Percentiles rank a stretch among this genome's conserved stretches.
Evolutionary conservation across 2,797 vertebrate genomes (phyloP).

Genomic region (Dermochelys coriacea): DNA sequence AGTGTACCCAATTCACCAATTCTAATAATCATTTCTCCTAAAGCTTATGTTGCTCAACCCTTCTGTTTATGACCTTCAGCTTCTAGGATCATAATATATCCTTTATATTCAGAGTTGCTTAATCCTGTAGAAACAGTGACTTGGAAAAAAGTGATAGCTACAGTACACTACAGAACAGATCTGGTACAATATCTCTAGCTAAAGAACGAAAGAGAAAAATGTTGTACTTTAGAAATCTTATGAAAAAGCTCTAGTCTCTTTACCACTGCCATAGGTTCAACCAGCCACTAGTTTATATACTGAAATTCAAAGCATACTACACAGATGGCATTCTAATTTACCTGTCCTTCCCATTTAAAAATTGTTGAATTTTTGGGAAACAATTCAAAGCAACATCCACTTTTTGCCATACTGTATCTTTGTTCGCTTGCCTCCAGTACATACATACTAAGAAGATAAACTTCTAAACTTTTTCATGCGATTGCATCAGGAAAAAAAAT

Average conservation of each 20-base stretch:
- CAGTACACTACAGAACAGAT: neutral
- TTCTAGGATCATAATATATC: neutral
- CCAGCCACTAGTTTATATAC: neutral
- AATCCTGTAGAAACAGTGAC: neutral
- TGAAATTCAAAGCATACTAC: too few relatives aligned
- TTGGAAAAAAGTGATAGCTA: neutral
- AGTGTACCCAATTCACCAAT: neutral
- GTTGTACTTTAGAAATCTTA: neutral
- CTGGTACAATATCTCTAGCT: neutral
- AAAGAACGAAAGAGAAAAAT: neutral
- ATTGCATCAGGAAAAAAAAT: constrained; percentile 51
- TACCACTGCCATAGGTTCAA: neutral
- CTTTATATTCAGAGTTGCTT: neutral
- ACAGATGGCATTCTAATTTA: too few relatives aligned
- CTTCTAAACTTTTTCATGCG: constrained; percentile 3
- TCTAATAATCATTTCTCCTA: neutral
- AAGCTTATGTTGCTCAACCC: neutral
- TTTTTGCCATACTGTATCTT: neutral
- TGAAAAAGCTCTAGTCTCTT: neutral
- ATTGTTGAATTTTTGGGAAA: neutral
- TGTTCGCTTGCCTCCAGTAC: constrained; percentile 6
- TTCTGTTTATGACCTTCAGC: neutral
- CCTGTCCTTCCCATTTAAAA: neutral
- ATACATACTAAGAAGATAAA: constrained; percentile 38
- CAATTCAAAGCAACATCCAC: neutral